These are phyloP conservation scores for Hemibagrus guttatus DNA, from an alignment of 2,797 vertebrate species.

Conservation along the genomic window DNA sequence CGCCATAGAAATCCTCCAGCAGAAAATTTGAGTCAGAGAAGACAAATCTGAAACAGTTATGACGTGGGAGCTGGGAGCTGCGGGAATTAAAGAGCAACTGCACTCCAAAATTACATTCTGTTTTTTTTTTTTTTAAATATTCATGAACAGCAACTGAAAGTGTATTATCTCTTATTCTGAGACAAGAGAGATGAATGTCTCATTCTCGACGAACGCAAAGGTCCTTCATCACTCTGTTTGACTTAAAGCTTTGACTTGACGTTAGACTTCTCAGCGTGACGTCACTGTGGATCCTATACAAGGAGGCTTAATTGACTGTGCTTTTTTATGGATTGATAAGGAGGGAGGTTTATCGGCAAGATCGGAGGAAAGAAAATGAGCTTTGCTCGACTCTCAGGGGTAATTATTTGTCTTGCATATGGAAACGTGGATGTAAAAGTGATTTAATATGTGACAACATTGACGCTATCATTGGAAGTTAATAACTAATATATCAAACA, in stretches of 20 bases:
- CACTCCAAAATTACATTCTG: background rate
- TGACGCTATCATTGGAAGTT: no score
- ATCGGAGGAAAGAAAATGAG: background rate
- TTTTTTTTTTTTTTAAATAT: no score
- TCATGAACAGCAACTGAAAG: no score
- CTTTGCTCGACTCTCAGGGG: background rate
- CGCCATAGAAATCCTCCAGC: background rate
- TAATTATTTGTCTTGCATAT: background rate
- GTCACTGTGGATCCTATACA: background rate
- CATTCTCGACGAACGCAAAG: background rate
- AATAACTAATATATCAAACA: no score
- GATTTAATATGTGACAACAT: no score
- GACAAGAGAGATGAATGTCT: background rate
- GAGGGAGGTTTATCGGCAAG: background rate
- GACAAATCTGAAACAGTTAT: constrained; percentile 19
- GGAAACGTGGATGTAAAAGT: background rate
- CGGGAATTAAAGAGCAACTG: constrained; percentile 25
- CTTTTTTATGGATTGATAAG: background rate
- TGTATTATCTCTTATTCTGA: background rate
- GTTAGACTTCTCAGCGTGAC: background rate
- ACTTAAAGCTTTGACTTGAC: background rate
- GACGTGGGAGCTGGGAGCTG: constrained; percentile 19
- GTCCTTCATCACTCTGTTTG: background rate
- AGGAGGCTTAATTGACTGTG: background rate
- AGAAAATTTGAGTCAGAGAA: constrained; percentile 5